Evolutionary conservation across 2,113 vertebrate species (phyloP).

Genomic region (Numenius arquata): DNA sequence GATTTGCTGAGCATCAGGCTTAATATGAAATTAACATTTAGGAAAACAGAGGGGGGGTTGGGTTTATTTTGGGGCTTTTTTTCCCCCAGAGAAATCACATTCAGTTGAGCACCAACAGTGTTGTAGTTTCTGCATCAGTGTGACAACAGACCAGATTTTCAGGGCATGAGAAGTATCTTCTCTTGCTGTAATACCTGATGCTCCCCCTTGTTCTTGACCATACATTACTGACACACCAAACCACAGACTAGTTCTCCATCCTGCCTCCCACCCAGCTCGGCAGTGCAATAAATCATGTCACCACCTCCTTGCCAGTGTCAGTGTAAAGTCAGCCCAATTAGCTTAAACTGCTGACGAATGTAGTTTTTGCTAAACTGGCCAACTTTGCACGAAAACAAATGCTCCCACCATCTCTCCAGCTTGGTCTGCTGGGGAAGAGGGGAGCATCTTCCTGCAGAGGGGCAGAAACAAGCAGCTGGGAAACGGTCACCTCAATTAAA

Average conservation of each 20-base stretch:
- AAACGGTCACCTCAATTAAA: background rate
- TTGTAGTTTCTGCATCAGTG: background rate
- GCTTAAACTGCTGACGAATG: background rate
- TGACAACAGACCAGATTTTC: background rate
- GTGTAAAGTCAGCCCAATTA: slow-evolving; percentile 47
- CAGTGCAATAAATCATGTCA: slow-evolving; percentile 47
- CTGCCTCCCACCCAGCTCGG: background rate
- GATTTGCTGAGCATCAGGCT: background rate
- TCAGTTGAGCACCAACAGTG: background rate
- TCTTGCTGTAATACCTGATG: background rate
- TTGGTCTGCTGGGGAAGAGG: background rate
- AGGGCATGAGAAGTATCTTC: background rate
- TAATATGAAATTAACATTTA: background rate
- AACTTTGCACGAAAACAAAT: background rate
- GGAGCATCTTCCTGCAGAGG: background rate
- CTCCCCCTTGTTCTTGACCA: background rate
- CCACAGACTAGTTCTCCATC: background rate
- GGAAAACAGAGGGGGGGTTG: background rate
- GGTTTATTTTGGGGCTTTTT: background rate
- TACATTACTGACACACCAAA: background rate
- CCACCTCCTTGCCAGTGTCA: slow-evolving; percentile 12
- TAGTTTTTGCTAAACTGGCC: background rate
- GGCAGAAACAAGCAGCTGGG: background rate
- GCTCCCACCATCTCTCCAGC: fast-evolving
- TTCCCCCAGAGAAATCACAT: background rate